These are phyloP conservation scores for Ricordea florida DNA, from an alignment of 92 coral and sea anemone genomes.

Conservation along the genomic window DNA sequence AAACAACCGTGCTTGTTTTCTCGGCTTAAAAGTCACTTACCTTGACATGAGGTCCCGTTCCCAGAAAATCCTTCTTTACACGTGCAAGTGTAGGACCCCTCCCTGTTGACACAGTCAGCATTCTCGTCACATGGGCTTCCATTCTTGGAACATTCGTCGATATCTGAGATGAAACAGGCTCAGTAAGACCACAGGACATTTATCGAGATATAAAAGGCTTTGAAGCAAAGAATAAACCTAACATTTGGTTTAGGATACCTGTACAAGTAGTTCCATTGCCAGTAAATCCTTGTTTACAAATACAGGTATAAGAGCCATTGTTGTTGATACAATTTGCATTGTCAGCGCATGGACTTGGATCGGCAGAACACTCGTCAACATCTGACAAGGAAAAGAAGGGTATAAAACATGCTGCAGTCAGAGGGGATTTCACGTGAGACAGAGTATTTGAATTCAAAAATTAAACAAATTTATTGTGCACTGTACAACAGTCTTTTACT, in stretches of 20 bases:
- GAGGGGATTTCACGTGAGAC: no score
- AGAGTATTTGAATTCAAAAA: no score
- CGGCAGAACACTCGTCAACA: conserved; percentile 60
- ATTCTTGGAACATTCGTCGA: conserved; percentile 35
- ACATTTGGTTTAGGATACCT: conserved; percentile 55
- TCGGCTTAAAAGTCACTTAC: no score
- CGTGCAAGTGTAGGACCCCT: conserved; percentile 23
- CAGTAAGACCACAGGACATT: no score
- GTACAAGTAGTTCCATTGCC: conserved; percentile 59
- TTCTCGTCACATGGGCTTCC: not conserved
- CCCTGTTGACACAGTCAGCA: conserved; percentile 9
- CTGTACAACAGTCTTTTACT: no score
- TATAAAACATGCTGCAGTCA: no score
- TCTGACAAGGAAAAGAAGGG: no score
- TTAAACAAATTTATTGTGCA: no score
- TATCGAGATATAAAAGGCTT: no score
- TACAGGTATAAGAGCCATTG: conserved; percentile 65
- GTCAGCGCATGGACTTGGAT: conserved; percentile 21
- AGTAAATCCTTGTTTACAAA: conserved; percentile 60
- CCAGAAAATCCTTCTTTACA: conserved; percentile 56
- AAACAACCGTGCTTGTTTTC: no score
- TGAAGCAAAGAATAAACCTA: no score
- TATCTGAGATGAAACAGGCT: not conserved
- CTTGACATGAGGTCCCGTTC: conserved; percentile 35
- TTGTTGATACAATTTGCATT: conserved; percentile 58